These are phyloP conservation scores for Drosophila acutilabella DNA, from an alignment of 2,888 invertebrate genomes.

Conservation along the genomic window DNA sequence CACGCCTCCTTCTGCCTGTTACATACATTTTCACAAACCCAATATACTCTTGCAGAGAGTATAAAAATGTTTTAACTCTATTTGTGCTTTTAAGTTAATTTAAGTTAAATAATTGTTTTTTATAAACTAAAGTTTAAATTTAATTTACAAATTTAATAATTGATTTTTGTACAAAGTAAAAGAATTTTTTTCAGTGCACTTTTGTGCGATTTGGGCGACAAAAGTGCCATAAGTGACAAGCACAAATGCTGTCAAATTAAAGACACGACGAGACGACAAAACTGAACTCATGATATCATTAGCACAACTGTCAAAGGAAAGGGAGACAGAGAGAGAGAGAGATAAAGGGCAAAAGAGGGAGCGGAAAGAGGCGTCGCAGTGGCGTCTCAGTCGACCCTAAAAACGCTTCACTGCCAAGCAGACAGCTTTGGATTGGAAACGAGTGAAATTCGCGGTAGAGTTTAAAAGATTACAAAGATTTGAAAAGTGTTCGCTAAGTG, in stretches of 20 bases:
- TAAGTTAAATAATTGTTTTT: no score
- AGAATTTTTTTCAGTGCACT: no score
- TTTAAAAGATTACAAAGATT: slow-evolving; percentile 42
- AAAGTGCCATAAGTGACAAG: slow-evolving; percentile 71
- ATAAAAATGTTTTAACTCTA: no score
- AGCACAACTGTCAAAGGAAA: slow-evolving; percentile 73
- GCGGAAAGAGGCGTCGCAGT: slow-evolving; percentile 36
- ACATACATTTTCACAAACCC: no score
- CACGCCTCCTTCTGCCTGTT: no score
- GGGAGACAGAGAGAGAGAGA: slow-evolving; percentile 8
- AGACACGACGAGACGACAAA: slow-evolving; percentile 57
- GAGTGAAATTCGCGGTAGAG: slow-evolving; percentile 53
- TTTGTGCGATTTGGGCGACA: slow-evolving; percentile 43
- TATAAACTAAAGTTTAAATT: no score
- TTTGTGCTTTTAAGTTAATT: no score
- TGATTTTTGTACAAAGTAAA: no score
- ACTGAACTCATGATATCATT: slow-evolving; percentile 59
- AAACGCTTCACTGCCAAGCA: slow-evolving; percentile 71
- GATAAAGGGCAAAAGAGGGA: no score
- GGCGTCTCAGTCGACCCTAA: slow-evolving; percentile 25
- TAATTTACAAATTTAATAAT: no score
- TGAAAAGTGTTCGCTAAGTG: slow-evolving; percentile 29
- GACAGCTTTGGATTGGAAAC: slow-evolving; percentile 41
- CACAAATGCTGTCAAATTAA: slow-evolving; percentile 82
- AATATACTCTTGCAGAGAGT: no score